These are phyloP conservation scores for Charina bottae DNA, from an alignment of 2,113 vertebrate genomes.

Conservation along the genomic window DNA sequence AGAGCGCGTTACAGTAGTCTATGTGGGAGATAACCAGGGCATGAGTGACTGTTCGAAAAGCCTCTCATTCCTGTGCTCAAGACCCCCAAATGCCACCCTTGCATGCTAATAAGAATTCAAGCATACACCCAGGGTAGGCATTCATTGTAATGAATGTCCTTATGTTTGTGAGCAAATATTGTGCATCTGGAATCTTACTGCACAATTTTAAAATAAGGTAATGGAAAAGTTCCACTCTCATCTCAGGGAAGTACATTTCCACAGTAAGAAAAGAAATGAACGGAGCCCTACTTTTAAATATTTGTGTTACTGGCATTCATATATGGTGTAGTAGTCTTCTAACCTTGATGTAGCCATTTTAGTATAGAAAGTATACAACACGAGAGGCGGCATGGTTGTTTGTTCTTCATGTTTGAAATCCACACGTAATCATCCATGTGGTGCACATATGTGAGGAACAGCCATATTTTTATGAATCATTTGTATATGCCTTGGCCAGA, in stretches of 20 bases:
- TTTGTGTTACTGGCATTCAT: not conserved
- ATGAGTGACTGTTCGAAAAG: no score
- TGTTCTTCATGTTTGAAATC: slow-evolving; percentile 44
- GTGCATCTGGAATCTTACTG: not conserved
- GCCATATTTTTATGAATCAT: slow-evolving; percentile 70
- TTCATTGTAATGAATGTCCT: not conserved
- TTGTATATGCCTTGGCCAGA: slow-evolving; percentile 70
- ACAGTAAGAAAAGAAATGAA: slow-evolving; percentile 5
- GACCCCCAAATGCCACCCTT: not conserved
- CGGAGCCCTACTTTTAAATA: not conserved
- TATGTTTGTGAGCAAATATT: not conserved
- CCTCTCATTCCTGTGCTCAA: not conserved
- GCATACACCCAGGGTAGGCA: not conserved
- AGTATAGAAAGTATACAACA: not conserved
- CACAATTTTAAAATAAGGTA: not conserved
- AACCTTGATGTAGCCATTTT: not conserved
- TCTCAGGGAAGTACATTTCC: not conserved
- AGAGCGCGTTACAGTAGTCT: no score
- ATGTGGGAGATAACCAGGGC: no score
- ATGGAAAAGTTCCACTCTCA: not conserved
- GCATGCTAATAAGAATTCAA: not conserved
- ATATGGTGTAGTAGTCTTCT: not conserved
- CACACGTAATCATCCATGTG: slow-evolving; percentile 65
- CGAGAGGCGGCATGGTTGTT: not conserved
- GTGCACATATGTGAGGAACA: slow-evolving; percentile 70